Base-by-base conservation (phyloP, 2,888 invertebrate genomes). In the Spodoptera littoralis region DNA sequence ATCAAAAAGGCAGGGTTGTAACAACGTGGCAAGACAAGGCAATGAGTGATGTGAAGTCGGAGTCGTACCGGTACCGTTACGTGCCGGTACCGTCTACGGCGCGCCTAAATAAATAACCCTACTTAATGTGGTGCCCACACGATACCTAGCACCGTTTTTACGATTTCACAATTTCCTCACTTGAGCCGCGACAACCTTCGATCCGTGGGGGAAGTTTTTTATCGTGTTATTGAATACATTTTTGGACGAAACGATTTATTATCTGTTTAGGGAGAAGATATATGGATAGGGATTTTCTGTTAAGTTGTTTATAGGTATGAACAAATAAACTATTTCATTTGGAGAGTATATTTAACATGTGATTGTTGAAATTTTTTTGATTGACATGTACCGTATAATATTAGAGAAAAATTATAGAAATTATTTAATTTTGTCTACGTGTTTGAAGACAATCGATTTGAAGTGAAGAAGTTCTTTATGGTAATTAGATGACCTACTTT, bases 71-170 rank as follows among this genome's bases (percentile, higher is more conserved):
- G 85, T 50, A 74, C 60, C 66, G 63, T 83, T 86, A 63, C 86
- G 85, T 80, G 84, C 46, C 82, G 82, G 64, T 71, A 85, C 88
- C 81, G 79, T 70, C 80, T 80, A 76, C 76, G 84, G 79, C 85
- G 84, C 84, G 88, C 88, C 92, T 90, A 93, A 93, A 93, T 93
- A 93, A 93, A 93, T 92, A 93, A 92, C 92, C 88, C 88, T 88
- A 89, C 88, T 92, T 93, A 93, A 91, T 91, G 89, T 84, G 77
- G 81, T 82, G 77, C 79, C 80, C 81, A 83, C 92, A 92, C 91
- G 92, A 89, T 85, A 90, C 71, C 77, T 74, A 70, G 69, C 75
- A 77, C 81, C 82, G 60, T 84, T 88, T 92, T 92, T 91, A 92
- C 85, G 88, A 87, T 82, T 80, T 86, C 83, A 87, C 88, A 88